A percentile compares a stretch with the other conserved stretches of the same genome.
Evolutionary conservation across 2,113 vertebrate genomes (phyloP).

Genomic region (Tragelaphus imberbis): DNA sequence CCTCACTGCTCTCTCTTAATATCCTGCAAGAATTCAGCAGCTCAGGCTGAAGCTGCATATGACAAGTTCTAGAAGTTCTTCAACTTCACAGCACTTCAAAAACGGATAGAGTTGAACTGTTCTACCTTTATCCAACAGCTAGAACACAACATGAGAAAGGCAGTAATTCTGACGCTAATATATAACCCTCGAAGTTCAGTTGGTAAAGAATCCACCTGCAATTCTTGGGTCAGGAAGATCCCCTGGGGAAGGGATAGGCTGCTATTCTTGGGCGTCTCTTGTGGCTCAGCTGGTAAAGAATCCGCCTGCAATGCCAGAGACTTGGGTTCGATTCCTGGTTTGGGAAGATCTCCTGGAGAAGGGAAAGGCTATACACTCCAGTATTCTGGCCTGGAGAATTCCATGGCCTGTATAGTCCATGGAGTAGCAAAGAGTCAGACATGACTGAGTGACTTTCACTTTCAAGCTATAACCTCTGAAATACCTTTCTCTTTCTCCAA

Average conservation of each 20-base stretch:
- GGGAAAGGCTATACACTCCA: neutral
- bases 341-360: neutral
- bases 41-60: accelerated
- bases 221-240: neutral
- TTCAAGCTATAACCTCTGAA: neutral
- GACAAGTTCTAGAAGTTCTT: neutral
- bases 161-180: neutral
- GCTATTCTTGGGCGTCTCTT: neutral
- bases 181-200: neutral
- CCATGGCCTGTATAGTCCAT: neutral
- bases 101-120: neutral
- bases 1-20: neutral
- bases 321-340: neutral
- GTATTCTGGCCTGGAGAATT: neutral
- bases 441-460: accelerated
- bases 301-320: neutral
- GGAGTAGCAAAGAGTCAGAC: neutral
- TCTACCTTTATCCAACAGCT: neutral
- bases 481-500: neutral
- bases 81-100: neutral
- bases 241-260: neutral
- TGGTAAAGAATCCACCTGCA: neutral
- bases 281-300: neutral
- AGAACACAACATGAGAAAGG: neutral
- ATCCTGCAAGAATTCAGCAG: neutral